Conservation (phyloP, 2,888 invertebrate genomes). For the Pseudococcus jackbeardsleyi region DNA sequence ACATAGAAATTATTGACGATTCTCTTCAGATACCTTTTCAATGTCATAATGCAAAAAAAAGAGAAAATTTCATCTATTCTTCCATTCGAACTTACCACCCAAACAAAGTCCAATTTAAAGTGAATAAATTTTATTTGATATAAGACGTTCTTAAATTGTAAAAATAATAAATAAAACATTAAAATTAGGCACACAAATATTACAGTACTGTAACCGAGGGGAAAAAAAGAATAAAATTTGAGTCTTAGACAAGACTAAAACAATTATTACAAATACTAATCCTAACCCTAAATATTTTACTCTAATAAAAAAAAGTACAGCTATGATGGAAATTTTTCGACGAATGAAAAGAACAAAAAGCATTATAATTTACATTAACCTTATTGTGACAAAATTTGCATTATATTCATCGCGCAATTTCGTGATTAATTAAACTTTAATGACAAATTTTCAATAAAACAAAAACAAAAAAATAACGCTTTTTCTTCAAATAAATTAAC, state of each 20-base stretch:
- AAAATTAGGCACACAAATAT: slow-evolving; percentile 65
- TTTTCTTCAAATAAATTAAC: slow-evolving; percentile 35
- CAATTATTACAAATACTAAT: slow-evolving; percentile 61
- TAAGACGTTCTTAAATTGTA: slow-evolving; percentile 65
- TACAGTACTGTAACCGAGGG: slow-evolving; percentile 64
- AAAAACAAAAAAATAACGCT: slow-evolving; percentile 30
- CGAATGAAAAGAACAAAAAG: slow-evolving; percentile 63
- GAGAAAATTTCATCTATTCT: neutral
- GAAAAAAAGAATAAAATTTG: slow-evolving; percentile 60
- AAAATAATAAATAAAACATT: slow-evolving; percentile 65
- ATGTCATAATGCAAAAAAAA: neutral
- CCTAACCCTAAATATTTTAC: slow-evolving; percentile 49
- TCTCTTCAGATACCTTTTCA: neutral
- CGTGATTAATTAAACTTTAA: slow-evolving; percentile 46
- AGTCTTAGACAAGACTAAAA: slow-evolving; percentile 63
- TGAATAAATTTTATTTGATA: slow-evolving; percentile 65
- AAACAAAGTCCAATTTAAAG: neutral
- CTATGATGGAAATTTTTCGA: slow-evolving; percentile 65
- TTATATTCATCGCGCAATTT: slow-evolving; percentile 56
- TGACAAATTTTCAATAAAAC: slow-evolving; percentile 49
- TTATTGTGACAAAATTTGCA: slow-evolving; percentile 55
- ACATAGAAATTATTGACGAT: neutral
- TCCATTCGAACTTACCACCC: neutral
- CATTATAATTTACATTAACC: slow-evolving; percentile 57
- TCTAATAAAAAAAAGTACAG: slow-evolving; percentile 64